phyloP scores from a whole-genome alignment of 2,113 vertebrate genomes.

The Poecile atricapillus region DNA sequence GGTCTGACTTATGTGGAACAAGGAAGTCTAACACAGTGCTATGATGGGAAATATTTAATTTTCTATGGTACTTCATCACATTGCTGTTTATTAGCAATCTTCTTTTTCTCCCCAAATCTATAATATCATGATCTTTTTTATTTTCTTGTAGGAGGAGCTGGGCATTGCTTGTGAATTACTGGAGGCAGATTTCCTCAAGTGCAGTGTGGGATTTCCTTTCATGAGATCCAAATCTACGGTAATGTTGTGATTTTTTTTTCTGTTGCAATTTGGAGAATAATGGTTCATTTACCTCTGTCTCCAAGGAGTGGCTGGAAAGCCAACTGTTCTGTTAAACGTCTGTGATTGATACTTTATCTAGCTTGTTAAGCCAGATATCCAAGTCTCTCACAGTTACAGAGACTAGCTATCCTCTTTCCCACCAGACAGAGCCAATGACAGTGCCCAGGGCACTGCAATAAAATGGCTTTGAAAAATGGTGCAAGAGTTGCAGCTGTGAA shows the following conservation, averaged over 20 bases:
- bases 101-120: not conserved
- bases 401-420: not conserved
- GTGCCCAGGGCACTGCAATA: not conserved
- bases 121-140: not conserved
- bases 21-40: not conserved
- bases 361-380: not conserved
- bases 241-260: not conserved
- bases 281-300: not conserved
- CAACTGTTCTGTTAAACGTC: not conserved
- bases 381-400: not conserved
- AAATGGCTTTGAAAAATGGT: not conserved
- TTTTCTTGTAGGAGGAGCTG: slow-evolving; percentile 88
- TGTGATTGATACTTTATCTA: not conserved
- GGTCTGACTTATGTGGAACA: not conserved
- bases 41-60: not conserved
- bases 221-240: slow-evolving; percentile 96
- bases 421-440: not conserved
- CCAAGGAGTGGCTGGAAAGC: not conserved
- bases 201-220: slow-evolving; percentile 98
- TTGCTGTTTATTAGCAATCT: not conserved
- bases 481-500: not conserved
- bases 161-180: slow-evolving; percentile 93
- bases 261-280: not conserved
- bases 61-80: not conserved
- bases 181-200: slow-evolving; percentile 92